A percentile compares a stretch with the other conserved stretches of the same genome.
These are phyloP conservation scores for Oreohelix idahoensis DNA, from an alignment of 1,140 invertebrate species.

Conservation along the genomic window DNA sequence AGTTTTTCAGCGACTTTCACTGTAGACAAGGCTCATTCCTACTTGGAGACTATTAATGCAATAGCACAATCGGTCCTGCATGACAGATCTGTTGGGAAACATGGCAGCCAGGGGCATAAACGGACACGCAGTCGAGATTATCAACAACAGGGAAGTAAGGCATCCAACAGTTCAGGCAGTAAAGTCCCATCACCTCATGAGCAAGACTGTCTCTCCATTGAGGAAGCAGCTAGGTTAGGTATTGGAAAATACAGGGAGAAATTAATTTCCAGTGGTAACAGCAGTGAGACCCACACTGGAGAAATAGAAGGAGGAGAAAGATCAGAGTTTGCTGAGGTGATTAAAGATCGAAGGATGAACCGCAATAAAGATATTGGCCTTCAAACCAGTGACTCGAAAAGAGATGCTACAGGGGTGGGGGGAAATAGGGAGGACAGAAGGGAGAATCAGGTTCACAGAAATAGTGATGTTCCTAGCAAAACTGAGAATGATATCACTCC, in stretches of 20 bases:
- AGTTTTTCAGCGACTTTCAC: slow-evolving; percentile 59
- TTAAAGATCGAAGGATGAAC: slow-evolving; percentile 48
- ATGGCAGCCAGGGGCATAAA: slow-evolving; percentile 10
- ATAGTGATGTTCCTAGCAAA: slow-evolving; percentile 24
- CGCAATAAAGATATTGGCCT: slow-evolving; percentile 50
- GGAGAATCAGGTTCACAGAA: slow-evolving; percentile 7
- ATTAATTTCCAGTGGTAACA: neutral
- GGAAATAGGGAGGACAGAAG: neutral
- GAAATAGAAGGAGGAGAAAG: neutral
- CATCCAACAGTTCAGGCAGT: neutral
- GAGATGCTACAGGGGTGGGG: slow-evolving; percentile 21
- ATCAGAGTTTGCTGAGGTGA: slow-evolving; percentile 12
- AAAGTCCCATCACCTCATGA: neutral
- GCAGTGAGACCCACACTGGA: neutral
- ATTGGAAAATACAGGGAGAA: slow-evolving; percentile 1
- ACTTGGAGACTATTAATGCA: slow-evolving; percentile 38
- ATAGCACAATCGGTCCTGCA: slow-evolving; percentile 17
- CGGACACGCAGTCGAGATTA: slow-evolving; percentile 3
- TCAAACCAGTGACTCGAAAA: slow-evolving; percentile 41
- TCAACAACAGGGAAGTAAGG: neutral
- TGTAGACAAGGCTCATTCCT: slow-evolving; percentile 53
- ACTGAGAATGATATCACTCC: slow-evolving; percentile 28
- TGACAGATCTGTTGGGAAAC: neutral
- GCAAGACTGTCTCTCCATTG: neutral
- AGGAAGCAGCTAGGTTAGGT: neutral